Percentiles rank a stretch among this genome's conserved stretches.
These are phyloP conservation scores for Thysanoteuthis rhombus DNA, from an alignment of 2,888 invertebrate genomes.

Conservation along the genomic window DNA sequence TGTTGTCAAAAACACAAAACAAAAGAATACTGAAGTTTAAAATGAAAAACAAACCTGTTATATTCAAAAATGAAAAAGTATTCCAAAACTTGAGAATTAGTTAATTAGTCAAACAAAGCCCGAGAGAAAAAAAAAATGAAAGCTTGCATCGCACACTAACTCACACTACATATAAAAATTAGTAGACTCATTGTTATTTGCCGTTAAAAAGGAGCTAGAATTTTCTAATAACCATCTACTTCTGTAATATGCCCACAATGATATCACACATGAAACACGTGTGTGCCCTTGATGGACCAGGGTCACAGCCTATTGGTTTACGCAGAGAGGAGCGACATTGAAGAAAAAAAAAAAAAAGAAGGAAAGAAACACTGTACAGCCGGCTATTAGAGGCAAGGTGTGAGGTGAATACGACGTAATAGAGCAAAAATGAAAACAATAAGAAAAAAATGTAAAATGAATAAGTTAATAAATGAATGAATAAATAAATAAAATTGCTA, in stretches of 20 bases:
- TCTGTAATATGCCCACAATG: neutral
- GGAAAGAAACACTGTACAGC: neutral
- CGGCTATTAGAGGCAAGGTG: no score
- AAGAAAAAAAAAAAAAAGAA: neutral
- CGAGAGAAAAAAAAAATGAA: neutral
- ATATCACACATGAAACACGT: constrained; percentile 12
- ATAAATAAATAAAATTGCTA: no score
- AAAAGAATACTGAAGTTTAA: no score
- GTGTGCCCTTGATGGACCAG: constrained; percentile 12
- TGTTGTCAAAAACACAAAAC: no score
- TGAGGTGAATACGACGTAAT: neutral
- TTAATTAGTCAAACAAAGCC: neutral
- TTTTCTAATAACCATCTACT: neutral
- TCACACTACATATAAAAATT: neutral
- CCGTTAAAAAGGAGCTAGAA: no score
- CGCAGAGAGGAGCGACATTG: neutral
- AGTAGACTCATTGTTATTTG: neutral
- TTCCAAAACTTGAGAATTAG: neutral
- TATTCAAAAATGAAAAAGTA: neutral
- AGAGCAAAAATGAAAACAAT: no score
- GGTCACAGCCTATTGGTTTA: neutral
- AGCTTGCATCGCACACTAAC: neutral
- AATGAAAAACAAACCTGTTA: neutral
- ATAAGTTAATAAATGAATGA: no score
- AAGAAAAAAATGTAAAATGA: no score